Conservation (phyloP, 2,113 vertebrate species). For the Coreoperca whiteheadi region DNA sequence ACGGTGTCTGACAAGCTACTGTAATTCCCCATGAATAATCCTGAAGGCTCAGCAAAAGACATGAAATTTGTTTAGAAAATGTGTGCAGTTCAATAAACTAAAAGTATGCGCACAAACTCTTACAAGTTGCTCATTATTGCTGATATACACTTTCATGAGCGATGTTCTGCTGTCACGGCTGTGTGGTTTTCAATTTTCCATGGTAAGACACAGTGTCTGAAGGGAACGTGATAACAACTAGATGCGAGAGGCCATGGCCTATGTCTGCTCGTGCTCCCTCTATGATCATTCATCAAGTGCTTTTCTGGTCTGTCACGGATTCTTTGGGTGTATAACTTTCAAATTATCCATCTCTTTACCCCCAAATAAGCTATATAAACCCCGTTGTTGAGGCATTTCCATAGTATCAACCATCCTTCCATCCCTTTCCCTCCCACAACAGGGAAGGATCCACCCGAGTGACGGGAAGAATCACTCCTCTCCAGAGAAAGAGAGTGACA, state of each 20-base stretch:
- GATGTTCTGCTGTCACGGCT: conserved; percentile 61
- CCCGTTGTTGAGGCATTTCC: not conserved
- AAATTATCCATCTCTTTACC: conserved; percentile 35
- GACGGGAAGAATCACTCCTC: conserved; percentile 59
- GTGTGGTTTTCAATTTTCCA: conserved; percentile 73
- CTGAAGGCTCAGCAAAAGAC: conserved; percentile 49
- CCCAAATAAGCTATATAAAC: not conserved
- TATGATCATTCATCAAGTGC: conserved; percentile 67
- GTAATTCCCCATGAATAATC: conserved; percentile 70
- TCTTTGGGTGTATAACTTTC: conserved; percentile 36
- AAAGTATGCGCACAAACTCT: conserved; percentile 43
- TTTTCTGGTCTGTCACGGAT: conserved; percentile 56
- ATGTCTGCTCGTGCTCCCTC: conserved; percentile 49
- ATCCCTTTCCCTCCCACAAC: conserved; percentile 8
- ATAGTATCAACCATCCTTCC: not conserved
- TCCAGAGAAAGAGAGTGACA: conserved; percentile 43
- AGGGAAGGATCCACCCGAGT: conserved; percentile 45
- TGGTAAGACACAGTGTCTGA: conserved; percentile 60
- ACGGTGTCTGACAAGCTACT: conserved; percentile 56
- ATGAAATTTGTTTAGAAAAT: conserved; percentile 54
- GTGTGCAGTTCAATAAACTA: conserved; percentile 28
- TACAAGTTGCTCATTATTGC: conserved; percentile 59
- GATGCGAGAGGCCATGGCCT: conserved; percentile 48
- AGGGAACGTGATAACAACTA: conserved; percentile 66
- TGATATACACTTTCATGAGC: conserved; percentile 56